phyloP scores from a whole-genome alignment of 2,797 vertebrate species.

The Poecilia gillii region DNA sequence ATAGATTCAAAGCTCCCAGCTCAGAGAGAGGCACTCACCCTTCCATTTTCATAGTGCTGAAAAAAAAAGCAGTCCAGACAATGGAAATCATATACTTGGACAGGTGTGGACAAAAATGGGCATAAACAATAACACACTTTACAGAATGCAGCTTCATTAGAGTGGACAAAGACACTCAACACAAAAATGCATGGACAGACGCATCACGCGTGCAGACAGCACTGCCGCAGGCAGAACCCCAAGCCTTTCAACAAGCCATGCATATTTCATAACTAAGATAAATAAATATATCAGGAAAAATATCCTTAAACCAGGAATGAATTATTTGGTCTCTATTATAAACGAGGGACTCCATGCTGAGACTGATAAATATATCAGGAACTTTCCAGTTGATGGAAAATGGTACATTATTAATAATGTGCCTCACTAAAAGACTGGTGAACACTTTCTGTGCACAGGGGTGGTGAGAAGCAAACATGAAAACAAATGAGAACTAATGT shows the following conservation, averaged over 20 bases:
- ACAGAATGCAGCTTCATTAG: conserved; percentile 16
- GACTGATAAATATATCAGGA: no score
- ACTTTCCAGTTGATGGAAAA: conserved; percentile 6
- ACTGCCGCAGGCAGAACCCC: conserved; percentile 6
- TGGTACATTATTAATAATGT: conserved; percentile 57
- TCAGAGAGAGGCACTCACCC: conserved; percentile 59
- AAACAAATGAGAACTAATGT: conserved; percentile 24
- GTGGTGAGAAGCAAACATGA: conserved; percentile 19
- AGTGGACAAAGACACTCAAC: conserved; percentile 31
- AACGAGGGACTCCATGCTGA: conserved; percentile 28
- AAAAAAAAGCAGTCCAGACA: conserved; percentile 24
- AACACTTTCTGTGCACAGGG: conserved; percentile 28
- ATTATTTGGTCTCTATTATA: conserved; percentile 24
- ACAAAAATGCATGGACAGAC: background rate
- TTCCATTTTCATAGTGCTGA: conserved; percentile 23
- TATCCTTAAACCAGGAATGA: conserved; percentile 6
- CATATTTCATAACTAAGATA: conserved; percentile 16
- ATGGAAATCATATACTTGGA: conserved; percentile 32
- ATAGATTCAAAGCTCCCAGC: conserved; percentile 83
- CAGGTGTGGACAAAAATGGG: conserved; percentile 29
- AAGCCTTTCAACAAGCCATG: conserved; percentile 25
- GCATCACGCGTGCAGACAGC: background rate
- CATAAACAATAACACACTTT: conserved; percentile 13
- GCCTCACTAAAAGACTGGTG: conserved; percentile 26
- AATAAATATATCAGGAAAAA: conserved; percentile 25